Evolutionary conservation across 2,888 invertebrate genomes (phyloP), one percentile per base, ranked within the genome.

Genomic region (Platynereis dumerilii): DNA sequence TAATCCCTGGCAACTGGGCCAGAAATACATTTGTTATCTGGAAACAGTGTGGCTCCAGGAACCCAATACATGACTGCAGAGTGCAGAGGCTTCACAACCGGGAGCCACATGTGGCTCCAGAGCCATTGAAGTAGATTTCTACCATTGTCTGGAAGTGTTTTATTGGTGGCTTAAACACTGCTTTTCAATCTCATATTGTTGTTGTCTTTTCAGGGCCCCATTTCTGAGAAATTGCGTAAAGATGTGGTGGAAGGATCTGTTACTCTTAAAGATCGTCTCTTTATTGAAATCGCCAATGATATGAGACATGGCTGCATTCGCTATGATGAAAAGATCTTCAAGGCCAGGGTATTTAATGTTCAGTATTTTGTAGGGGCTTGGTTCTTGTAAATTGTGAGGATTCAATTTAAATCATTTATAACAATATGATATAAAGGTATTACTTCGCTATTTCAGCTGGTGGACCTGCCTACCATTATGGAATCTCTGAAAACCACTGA

Each of bases 401-500:
- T 48, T 48, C 22, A 22, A n/a, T 48, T 22, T 22, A 48, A 48
- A 12, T 48, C 7, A 10, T 3, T 3, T 22, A 48, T 10, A 48
- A 48, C n/a, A 42, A 42, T 42, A 42, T 12, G 10, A 17, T 42
- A 12, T 12, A 34, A 34, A 34, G 5, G 12, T 34, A 7, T 12
- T 34, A 12, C 12, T 34, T 12, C 12, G 34, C 12, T 34, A 34
- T n/a, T n/a, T 48, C 76, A 89, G 89, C 88, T 96, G 34, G 90
- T 95, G 0, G 97, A 98, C 84, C 84, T 97, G 55, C 97, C 97
- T 0, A 92, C 94, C 3, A 87, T 97, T 7, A 89, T 95, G 20
- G 97, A 99, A 85, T 92, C 95, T 0, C 86, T 93, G 64, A 99
- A 99, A 86, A 96, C 96, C 0, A 93, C 97, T 63, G 99, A 99